Base-by-base conservation (phyloP, 2,888 invertebrate genomes). In the Eumerus sabulonum region DNA sequence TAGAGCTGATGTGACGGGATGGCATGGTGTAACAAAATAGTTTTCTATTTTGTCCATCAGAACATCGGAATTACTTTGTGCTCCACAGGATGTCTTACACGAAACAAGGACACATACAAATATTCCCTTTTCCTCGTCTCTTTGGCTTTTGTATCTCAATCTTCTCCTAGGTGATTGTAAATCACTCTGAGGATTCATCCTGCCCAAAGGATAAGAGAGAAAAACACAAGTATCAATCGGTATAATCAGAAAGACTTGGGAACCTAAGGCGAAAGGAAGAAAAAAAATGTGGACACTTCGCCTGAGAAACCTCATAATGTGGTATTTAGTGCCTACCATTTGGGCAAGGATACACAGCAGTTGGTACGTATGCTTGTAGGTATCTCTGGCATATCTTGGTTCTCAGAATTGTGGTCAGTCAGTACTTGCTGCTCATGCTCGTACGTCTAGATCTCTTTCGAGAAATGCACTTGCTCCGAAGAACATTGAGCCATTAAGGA, bases 251-350 rank as follows among this genome's bases (percentile, higher is more conserved):
- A 51, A 64, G 51, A 44, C 50, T 45, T 45, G 27, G 50, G 36
- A 47, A 14, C 16, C 4, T 7, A 13, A n/a, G 11, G 54, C 18
- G 9, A 16, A 35, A 7, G 17, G 35, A 56, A 27, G 36, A 38
- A 16, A 47, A 57, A 62, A 18, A 45, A 13, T 42, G 13, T 9
- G 14, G 38, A 59, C 72, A 77, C 67, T 77, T 73, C 67, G 42
- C 63, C 56, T 14, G 68, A 74, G 68, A 79, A 79, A 79, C 79
- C 79, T 79, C 73, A 79, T 79, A 79, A 79, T 79, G 79, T 70
- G 79, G 79, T 79, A 79, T 73, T 79, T 79, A 79, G 74, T 74
- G 79, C 79, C 74, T 79, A 79, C 79, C 68, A 79, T 64, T 74
- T 79, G 35, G 38, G 74, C 68, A 64, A 74, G 79, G 74, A 42